Evolutionary conservation across 2,797 vertebrate genomes (phyloP).

Genomic region (Yasuhikotakia modesta): DNA sequence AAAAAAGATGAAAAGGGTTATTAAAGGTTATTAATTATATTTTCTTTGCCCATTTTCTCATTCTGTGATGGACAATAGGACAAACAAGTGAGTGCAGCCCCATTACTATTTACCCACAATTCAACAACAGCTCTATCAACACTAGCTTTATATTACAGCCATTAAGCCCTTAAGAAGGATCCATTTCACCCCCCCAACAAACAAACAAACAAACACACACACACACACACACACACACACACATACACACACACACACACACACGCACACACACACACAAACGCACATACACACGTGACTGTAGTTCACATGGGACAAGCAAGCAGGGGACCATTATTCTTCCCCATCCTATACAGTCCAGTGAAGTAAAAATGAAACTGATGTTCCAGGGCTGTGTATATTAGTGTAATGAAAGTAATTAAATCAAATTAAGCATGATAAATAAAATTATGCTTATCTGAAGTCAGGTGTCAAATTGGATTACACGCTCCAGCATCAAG

Average conservation of each 20-base stretch:
- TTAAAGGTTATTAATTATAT: too few species aligned
- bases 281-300: neutral
- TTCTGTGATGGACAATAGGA: too few species aligned
- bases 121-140: constrained; percentile 26
- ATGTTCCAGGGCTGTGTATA: neutral
- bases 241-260: neutral
- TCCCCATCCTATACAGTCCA: neutral
- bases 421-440: neutral
- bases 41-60: too few species aligned
- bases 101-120: neutral
- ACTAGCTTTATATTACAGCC: constrained; percentile 28
- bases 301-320: constrained; percentile 12
- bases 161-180: constrained; percentile 46
- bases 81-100: neutral
- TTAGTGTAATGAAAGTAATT: constrained; percentile 11
- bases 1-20: too few species aligned
- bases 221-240: constrained; percentile 30
- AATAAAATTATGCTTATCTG: constrained; percentile 29
- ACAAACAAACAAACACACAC: too few species aligned
- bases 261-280: constrained; percentile 32
- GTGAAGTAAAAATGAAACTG: neutral
- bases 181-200: constrained; percentile 12
- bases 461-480: constrained; percentile 40
- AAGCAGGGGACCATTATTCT: constrained; percentile 17
- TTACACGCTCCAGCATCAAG: neutral